Percentiles rank a stretch among this genome's conserved stretches.
These are phyloP conservation scores for Sinocyclocheilus grahami DNA, from an alignment of 2,113 vertebrate genomes.

Conservation along the genomic window DNA sequence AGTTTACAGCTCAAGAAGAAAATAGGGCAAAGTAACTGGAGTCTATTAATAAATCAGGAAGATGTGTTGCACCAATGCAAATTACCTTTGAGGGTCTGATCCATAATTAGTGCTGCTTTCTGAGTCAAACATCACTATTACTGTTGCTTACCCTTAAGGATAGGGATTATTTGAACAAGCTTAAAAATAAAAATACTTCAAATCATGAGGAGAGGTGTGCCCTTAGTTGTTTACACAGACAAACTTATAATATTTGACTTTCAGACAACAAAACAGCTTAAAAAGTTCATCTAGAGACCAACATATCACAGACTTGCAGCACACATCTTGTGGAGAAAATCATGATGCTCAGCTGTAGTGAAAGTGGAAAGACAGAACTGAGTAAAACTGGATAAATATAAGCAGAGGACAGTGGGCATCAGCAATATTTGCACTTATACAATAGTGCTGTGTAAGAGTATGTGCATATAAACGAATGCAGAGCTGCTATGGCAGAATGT, in stretches of 20 bases:
- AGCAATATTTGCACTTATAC: background rate
- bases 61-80: background rate
- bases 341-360: background rate
- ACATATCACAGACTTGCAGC: background rate
- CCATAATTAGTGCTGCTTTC: slow-evolving; percentile 32
- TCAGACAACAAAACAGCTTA: background rate
- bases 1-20: slow-evolving; percentile 13
- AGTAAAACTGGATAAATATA: background rate
- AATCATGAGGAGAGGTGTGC: background rate
- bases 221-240: background rate
- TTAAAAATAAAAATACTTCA: background rate
- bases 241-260: background rate
- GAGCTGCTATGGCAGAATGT: background rate
- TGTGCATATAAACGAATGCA: slow-evolving; percentile 15
- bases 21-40: slow-evolving; percentile 19
- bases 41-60: slow-evolving; percentile 27
- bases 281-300: background rate
- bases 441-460: slow-evolving; percentile 17
- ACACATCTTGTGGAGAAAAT: background rate
- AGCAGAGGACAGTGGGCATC: background rate
- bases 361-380: background rate
- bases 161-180: background rate
- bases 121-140: slow-evolving; percentile 1
- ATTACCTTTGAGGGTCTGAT: slow-evolving; percentile 28
- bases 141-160: background rate